phyloP scores from a whole-genome alignment of 2,888 invertebrate species.

The Limnephilus lunatus region DNA sequence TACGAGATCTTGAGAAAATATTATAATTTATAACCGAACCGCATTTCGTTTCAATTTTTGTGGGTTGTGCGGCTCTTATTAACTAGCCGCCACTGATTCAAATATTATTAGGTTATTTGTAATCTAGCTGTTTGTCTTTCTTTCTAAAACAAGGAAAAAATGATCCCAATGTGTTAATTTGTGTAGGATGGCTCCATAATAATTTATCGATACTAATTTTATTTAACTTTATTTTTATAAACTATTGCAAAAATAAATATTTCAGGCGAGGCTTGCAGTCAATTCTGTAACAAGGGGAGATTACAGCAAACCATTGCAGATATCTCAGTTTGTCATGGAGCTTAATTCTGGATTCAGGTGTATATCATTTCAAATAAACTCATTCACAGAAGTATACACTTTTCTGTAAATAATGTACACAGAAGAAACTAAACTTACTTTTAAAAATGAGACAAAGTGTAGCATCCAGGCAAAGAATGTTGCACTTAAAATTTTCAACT shows the following conservation, averaged over 20 bases:
- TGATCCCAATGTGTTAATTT: background rate
- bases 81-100: too few species aligned
- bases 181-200: background rate
- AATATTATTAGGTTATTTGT: too few species aligned
- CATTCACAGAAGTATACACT: too few species aligned
- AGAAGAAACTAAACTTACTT: background rate
- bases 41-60: too few species aligned
- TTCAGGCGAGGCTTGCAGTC: conserved; percentile 86
- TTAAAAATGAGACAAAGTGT: background rate
- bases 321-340: conserved; percentile 91
- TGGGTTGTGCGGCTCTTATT: too few species aligned
- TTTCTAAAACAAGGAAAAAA: too few species aligned
- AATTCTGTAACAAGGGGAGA: conserved; percentile 91
- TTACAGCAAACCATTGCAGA: conserved; percentile 87
- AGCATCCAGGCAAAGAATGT: background rate
- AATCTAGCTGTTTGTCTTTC: too few species aligned
- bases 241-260: conserved; percentile 63
- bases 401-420: background rate
- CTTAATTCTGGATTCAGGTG: conserved; percentile 91
- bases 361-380: background rate
- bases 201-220: background rate
- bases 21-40: too few species aligned
- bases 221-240: background rate
- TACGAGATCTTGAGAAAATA: too few species aligned
- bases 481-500: background rate